Percentiles rank a stretch among this genome's conserved stretches.
phyloP scores from a whole-genome alignment of 1,140 invertebrate species.

The Camponotus pennsylvanicus region DNA sequence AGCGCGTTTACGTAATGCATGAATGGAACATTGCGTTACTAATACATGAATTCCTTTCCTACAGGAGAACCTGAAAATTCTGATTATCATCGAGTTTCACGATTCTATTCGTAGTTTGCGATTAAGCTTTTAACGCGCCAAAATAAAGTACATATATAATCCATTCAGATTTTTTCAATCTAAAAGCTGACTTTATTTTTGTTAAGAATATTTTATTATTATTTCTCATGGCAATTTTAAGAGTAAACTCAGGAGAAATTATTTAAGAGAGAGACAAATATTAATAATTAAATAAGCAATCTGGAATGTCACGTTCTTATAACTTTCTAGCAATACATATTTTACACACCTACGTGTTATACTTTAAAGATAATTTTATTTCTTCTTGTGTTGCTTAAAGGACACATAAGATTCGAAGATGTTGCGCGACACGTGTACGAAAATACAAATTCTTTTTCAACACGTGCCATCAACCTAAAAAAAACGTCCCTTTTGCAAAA shows the following conservation, averaged over 20 bases:
- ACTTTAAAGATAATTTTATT: neutral
- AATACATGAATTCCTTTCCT: conserved; percentile 44
- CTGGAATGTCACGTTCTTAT: neutral
- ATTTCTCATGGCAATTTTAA: neutral
- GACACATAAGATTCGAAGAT: neutral
- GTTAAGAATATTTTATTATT: neutral
- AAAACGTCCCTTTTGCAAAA: neutral
- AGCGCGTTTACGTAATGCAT: conserved; percentile 50
- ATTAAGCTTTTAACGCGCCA: neutral
- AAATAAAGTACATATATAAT: conserved; percentile 1
- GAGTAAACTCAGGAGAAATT: neutral
- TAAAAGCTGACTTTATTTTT: neutral
- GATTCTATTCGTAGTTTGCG: conserved; percentile 4
- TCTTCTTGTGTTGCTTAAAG: neutral
- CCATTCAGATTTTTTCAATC: neutral
- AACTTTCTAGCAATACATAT: neutral
- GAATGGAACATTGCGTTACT: conserved; percentile 50
- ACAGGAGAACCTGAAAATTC: conserved; percentile 42
- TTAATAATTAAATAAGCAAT: conserved; percentile 3
- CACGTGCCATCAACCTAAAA: neutral
- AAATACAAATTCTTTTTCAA: neutral
- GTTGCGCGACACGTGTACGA: neutral
- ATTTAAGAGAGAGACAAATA: neutral
- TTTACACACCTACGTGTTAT: neutral
- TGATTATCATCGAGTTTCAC: conserved; percentile 22